Evolutionary conservation across 2,113 vertebrate genomes (phyloP).

Genomic region (Pygoscelis antarcticus): DNA sequence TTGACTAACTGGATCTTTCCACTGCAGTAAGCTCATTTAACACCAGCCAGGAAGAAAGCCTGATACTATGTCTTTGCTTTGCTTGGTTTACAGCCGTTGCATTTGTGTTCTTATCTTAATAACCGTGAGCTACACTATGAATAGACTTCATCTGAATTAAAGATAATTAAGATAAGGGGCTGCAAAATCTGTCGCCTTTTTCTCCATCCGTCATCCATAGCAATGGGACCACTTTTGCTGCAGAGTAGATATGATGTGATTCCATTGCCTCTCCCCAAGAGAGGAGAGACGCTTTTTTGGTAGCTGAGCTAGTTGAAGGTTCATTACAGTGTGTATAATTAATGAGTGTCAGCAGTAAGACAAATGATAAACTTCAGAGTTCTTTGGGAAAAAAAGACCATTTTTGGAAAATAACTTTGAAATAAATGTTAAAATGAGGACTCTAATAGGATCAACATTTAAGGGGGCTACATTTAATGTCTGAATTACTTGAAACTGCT

Average conservation of each 20-base stretch:
- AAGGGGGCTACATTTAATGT: not conserved
- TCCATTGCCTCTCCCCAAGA: not conserved
- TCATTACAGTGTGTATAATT: not conserved
- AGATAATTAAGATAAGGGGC: not conserved
- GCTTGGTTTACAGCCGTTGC: not conserved
- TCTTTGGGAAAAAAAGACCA: not conserved
- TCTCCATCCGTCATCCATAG: not conserved
- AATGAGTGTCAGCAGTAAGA: not conserved
- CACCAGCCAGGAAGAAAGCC: not conserved
- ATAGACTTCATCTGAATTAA: not conserved
- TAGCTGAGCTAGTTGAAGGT: not conserved
- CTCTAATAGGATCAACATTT: not conserved
- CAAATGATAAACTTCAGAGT: not conserved
- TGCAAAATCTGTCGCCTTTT: not conserved
- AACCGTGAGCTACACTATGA: not conserved
- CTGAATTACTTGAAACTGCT: not conserved
- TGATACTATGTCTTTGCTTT: not conserved
- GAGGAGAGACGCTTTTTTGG: not conserved
- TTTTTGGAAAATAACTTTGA: not conserved
- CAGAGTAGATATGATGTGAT: not conserved
- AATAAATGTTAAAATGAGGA: not conserved
- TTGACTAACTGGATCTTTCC: not conserved
- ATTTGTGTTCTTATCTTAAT: not conserved
- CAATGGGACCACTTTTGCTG: not conserved
- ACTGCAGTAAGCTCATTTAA: not conserved